Evolutionary conservation across 2,888 invertebrate genomes (phyloP).

Genomic region (Beris morrisii): DNA sequence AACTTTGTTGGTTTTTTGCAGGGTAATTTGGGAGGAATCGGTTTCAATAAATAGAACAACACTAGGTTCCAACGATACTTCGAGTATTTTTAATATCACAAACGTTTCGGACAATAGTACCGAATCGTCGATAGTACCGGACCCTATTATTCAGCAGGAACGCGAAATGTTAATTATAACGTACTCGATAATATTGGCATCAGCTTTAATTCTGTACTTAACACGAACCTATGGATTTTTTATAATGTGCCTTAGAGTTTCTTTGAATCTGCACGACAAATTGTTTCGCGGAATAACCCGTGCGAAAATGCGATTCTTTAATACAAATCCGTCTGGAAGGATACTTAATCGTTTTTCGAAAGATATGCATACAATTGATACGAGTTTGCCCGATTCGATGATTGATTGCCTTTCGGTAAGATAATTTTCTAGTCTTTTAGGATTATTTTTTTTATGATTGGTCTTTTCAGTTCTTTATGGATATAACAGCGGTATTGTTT

Average conservation of each 20-base stretch:
- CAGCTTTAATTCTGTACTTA: constrained; percentile 59
- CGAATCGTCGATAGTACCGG: not conserved
- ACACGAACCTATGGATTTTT: constrained; percentile 66
- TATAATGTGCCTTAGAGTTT: constrained; percentile 73
- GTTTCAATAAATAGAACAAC: not conserved
- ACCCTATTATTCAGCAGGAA: not conserved
- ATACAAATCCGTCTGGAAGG: constrained; percentile 71
- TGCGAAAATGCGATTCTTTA: constrained; percentile 76
- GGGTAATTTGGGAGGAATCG: constrained; percentile 34
- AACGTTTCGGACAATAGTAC: not conserved
- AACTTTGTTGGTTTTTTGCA: constrained; percentile 7
- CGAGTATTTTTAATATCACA: too few species aligned
- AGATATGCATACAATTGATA: constrained; percentile 63
- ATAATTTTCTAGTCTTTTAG: not conserved
- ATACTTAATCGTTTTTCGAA: constrained; percentile 71
- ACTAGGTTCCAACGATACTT: not conserved
- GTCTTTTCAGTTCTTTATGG: constrained; percentile 50
- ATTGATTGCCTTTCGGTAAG: constrained; percentile 53
- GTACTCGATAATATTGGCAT: constrained; percentile 48
- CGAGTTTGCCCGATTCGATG: constrained; percentile 54
- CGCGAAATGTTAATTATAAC: constrained; percentile 49
- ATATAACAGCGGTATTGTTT: constrained; percentile 59
- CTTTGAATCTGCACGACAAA: constrained; percentile 71
- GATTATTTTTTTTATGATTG: not conserved
- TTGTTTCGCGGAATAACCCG: constrained; percentile 77